Evolutionary conservation across 2,888 invertebrate species (phyloP).

Genomic region (Leptothorax acervorum): DNA sequence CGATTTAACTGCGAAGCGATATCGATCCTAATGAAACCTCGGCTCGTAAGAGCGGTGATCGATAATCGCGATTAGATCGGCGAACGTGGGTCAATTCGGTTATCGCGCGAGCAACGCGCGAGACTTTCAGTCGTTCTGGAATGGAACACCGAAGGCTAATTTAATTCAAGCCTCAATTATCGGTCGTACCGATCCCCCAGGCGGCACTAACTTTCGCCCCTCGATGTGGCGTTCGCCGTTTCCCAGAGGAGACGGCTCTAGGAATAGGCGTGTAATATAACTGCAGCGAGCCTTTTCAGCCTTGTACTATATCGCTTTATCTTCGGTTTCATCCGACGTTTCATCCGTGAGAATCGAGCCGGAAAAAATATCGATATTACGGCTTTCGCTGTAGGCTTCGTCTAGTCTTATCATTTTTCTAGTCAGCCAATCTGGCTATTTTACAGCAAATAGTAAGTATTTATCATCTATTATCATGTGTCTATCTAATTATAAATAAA

Average conservation of each 20-base stretch:
- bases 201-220: conserved; percentile 73
- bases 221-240: conserved; percentile 27
- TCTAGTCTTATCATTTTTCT: background rate
- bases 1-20: conserved; percentile 37
- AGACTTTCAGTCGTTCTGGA: conserved; percentile 53
- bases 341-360: conserved; percentile 66
- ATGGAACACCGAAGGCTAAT: conserved; percentile 75
- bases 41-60: conserved; percentile 35
- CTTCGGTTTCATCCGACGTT: conserved; percentile 74
- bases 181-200: conserved; percentile 73
- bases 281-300: conserved; percentile 52
- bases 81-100: conserved; percentile 53
- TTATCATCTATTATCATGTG: background rate
- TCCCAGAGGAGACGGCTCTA: conserved; percentile 37
- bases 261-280: conserved; percentile 60
- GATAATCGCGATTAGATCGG: conserved; percentile 55
- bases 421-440: background rate
- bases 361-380: conserved; percentile 31
- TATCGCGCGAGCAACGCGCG: conserved; percentile 56
- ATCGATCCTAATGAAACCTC: conserved; percentile 53
- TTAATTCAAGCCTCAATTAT: conserved; percentile 80
- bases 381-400: background rate
- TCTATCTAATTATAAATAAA: background rate
- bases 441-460: background rate
- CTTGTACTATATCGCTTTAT: conserved; percentile 68